Conservation (phyloP, 2,797 vertebrate genomes). For the Yasuhikotakia modesta region DNA sequence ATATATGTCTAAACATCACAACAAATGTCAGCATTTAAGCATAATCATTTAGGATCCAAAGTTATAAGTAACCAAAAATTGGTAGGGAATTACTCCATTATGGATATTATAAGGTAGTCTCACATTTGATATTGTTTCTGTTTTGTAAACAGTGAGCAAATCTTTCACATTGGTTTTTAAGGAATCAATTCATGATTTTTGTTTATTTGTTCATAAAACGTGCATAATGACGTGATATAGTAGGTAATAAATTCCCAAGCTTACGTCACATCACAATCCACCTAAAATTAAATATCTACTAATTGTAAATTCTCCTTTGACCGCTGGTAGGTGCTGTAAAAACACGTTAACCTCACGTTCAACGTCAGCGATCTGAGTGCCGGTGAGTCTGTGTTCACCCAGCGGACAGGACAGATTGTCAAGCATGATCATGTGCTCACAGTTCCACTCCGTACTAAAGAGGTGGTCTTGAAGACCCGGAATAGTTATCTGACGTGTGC, state of each 20-base stretch:
- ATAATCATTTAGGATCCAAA: too few relatives aligned
- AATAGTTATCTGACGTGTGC: conserved; percentile 69
- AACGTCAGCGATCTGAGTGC: conserved; percentile 49
- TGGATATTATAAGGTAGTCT: too few relatives aligned
- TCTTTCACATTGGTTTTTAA: too few relatives aligned
- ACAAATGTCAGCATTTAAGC: too few relatives aligned
- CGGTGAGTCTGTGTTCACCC: conserved; percentile 51
- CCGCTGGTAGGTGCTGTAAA: conserved; percentile 78
- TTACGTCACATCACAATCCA: conserved; percentile 54
- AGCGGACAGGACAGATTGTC: conserved; percentile 10
- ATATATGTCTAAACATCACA: too few relatives aligned
- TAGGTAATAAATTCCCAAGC: too few relatives aligned
- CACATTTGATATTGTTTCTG: too few relatives aligned
- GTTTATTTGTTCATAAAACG: too few relatives aligned
- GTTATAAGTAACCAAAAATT: too few relatives aligned
- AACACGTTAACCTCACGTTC: conserved; percentile 74
- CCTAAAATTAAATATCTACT: conserved; percentile 88
- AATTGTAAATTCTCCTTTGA: conserved; percentile 77
- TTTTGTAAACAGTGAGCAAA: background rate
- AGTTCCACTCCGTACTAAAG: conserved; percentile 84
- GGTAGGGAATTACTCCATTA: too few relatives aligned
- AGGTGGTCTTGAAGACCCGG: conserved; percentile 75
- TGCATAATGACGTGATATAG: too few relatives aligned
- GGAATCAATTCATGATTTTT: too few relatives aligned
- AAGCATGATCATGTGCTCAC: conserved; percentile 73